A percentile compares a stretch with the other conserved stretches of the same genome.
Conservation (phyloP, 2,888 invertebrate species). For the Lottia scabra region DNA sequence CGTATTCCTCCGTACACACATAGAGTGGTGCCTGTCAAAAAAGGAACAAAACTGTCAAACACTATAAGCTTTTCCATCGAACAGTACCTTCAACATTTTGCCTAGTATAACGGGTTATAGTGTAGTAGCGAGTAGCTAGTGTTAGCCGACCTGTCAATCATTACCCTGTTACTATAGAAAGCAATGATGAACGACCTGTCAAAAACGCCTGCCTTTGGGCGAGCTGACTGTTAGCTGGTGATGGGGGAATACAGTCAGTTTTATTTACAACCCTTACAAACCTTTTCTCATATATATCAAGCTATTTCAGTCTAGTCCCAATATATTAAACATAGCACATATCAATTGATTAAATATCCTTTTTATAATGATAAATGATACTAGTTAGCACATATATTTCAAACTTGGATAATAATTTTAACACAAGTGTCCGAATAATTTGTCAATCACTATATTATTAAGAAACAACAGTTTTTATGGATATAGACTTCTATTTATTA, state of each 20-base stretch:
- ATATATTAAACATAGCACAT: too few species aligned
- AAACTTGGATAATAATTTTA: too few species aligned
- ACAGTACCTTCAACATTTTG: constrained; percentile 48
- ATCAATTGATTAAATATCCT: too few species aligned
- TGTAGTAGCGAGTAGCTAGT: constrained; percentile 60
- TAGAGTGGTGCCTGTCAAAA: constrained; percentile 60
- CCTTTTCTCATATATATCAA: too few species aligned
- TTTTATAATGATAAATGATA: too few species aligned
- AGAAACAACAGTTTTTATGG: too few species aligned
- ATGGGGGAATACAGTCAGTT: constrained; percentile 9
- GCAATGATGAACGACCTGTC: constrained; percentile 62
- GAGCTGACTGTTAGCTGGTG: constrained; percentile 33
- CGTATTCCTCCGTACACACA: constrained; percentile 56
- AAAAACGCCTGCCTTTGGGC: constrained; percentile 41
- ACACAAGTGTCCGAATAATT: too few species aligned
- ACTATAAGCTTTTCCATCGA: constrained; percentile 51
- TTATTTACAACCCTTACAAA: too few species aligned
- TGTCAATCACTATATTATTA: too few species aligned
- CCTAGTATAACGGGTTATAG: constrained; percentile 57
- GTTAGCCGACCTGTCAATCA: constrained; percentile 63
- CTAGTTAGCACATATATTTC: too few species aligned
- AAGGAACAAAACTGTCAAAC: constrained; percentile 63
- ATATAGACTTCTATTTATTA: too few species aligned
- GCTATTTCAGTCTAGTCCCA: too few species aligned
- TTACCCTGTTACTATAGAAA: constrained; percentile 41